phyloP scores from a whole-genome alignment of 2,113 vertebrate species.

The Limnothrissa miodon region DNA sequence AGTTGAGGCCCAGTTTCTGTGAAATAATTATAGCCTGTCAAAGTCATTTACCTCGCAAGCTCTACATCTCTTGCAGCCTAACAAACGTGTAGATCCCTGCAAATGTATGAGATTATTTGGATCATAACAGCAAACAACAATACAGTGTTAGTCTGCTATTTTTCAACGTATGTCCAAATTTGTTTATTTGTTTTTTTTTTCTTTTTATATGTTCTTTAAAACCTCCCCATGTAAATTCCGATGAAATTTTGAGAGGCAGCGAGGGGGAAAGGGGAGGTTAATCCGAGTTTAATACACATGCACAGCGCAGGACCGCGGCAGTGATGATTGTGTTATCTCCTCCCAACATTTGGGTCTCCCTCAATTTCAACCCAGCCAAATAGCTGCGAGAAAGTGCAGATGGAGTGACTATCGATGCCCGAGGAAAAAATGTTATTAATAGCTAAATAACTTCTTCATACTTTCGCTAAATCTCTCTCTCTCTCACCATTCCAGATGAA shows the following conservation, averaged over 20 bases:
- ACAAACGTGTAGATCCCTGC: conserved; percentile 5
- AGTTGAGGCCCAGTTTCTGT: neutral
- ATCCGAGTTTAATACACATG: conserved; percentile 97
- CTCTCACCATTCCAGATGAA: conserved; percentile 84
- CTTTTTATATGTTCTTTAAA: conserved; percentile 64
- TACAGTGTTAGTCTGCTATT: conserved; percentile 37
- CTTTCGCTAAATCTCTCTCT: conserved; percentile 94
- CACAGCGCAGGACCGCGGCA: conserved; percentile 87
- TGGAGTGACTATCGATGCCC: conserved; percentile 90
- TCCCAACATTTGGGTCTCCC: conserved; percentile 97
- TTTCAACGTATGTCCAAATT: conserved; percentile 16
- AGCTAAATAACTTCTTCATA: conserved; percentile 99
- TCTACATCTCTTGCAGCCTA: neutral
- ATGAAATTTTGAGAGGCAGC: conserved; percentile 81
- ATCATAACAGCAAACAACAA: neutral
- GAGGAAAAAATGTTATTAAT: conserved; percentile 99
- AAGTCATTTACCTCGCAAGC: neutral
- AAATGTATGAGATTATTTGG: neutral
- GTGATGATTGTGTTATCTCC: conserved; percentile 97
- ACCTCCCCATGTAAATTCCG: conserved; percentile 82
- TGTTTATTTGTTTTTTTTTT: neutral
- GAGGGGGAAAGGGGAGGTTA: conserved; percentile 85
- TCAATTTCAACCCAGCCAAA: conserved; percentile 97
- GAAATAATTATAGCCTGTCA: neutral
- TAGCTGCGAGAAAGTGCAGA: conserved; percentile 92